These are phyloP conservation scores for Crotalus viridis DNA, from an alignment of 2,113 vertebrate species.

Conservation along the genomic window DNA sequence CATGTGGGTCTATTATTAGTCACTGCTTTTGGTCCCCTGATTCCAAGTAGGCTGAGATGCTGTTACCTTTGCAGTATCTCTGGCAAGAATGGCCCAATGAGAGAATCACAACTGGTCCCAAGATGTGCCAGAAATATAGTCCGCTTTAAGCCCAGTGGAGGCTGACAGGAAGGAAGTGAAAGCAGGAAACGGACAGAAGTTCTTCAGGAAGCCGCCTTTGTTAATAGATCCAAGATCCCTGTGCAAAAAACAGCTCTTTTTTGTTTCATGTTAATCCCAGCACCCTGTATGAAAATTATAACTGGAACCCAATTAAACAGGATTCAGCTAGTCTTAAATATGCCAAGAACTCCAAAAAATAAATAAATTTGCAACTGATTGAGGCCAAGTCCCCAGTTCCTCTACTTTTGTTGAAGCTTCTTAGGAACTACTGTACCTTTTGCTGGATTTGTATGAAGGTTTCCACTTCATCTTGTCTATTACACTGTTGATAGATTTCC, in stretches of 20 bases:
- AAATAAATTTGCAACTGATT: background rate
- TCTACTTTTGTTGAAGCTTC: background rate
- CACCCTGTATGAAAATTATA: background rate
- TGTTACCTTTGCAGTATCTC: background rate
- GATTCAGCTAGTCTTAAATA: background rate
- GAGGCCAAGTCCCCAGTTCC: background rate
- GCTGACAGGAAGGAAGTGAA: background rate
- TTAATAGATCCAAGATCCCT: too few species aligned
- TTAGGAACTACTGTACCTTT: background rate
- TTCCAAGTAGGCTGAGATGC: background rate
- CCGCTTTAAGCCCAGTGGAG: background rate
- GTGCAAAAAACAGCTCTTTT: background rate
- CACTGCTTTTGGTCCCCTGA: background rate
- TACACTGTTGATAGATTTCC: background rate
- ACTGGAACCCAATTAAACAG: background rate
- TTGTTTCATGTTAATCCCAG: background rate
- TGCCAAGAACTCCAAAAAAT: background rate
- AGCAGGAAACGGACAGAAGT: background rate
- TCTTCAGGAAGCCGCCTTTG: background rate
- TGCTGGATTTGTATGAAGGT: background rate
- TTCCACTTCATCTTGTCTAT: constrained; percentile 31
- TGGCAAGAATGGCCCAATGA: background rate
- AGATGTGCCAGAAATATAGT: background rate
- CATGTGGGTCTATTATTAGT: too few species aligned
- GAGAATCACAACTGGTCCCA: background rate